These are phyloP conservation scores for Dicrostonyx torquatus DNA, from an alignment of 2,797 vertebrate species.

Conservation along the genomic window DNA sequence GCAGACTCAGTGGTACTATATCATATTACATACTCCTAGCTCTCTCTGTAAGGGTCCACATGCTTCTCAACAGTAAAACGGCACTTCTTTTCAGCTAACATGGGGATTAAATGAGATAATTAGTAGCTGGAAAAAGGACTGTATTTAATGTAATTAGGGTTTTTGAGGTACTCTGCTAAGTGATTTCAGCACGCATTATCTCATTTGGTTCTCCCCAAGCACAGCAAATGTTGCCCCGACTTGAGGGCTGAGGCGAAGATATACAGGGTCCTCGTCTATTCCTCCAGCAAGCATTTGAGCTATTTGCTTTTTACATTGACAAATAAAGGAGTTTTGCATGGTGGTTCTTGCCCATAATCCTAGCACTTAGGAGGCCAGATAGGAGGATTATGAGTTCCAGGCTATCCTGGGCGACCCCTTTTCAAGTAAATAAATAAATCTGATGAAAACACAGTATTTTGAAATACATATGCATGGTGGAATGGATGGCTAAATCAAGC, in stretches of 20 bases:
- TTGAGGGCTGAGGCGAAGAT: background rate
- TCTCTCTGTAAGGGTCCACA: background rate
- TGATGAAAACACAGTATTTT: background rate
- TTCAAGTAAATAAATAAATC: background rate
- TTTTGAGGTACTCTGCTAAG: background rate
- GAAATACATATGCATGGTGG: background rate
- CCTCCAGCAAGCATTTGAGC: background rate
- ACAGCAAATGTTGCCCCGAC: background rate
- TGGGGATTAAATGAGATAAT: constrained; percentile 12
- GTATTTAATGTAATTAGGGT: background rate
- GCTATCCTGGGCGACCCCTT: background rate
- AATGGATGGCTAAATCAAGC: background rate
- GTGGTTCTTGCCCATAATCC: background rate
- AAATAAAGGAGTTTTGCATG: background rate
- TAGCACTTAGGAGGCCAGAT: background rate
- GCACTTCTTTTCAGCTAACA: background rate
- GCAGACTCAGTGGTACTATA: background rate
- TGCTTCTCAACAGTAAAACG: background rate
- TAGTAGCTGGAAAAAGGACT: background rate
- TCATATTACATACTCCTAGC: background rate
- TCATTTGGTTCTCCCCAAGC: background rate
- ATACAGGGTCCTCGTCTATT: background rate
- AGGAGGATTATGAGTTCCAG: background rate
- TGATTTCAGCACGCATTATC: background rate
- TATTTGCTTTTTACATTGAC: background rate